Conservation (phyloP, 2,113 vertebrate species). For the Tretioscincus oriximinensis region DNA sequence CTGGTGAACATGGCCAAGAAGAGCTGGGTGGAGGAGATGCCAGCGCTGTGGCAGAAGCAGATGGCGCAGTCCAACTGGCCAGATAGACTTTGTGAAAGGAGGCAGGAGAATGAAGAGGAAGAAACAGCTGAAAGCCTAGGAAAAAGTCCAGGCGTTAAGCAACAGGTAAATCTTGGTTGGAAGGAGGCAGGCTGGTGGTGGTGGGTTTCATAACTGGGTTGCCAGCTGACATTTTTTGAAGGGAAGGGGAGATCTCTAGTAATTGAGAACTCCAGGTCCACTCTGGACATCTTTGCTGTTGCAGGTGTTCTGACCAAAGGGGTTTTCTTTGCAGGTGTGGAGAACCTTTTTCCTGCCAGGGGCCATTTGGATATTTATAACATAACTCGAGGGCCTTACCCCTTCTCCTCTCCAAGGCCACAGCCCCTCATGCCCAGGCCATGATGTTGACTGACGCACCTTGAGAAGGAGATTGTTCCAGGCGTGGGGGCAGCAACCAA, state of each 20-base stretch:
- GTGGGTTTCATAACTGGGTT: background rate
- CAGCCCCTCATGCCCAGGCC: too few species aligned
- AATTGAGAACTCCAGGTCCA: background rate
- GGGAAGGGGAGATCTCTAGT: too few species aligned
- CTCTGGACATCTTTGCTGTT: background rate
- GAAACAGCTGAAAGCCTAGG: background rate
- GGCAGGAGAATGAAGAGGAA: background rate
- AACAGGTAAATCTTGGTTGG: conserved; percentile 11
- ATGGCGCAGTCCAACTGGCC: background rate
- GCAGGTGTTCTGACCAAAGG: background rate
- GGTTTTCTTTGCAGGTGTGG: too few species aligned
- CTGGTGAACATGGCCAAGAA: background rate
- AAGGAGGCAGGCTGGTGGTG: background rate
- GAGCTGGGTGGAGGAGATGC: background rate
- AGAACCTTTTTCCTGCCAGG: too few species aligned
- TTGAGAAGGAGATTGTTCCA: too few species aligned
- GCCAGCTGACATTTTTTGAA: background rate
- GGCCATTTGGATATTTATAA: too few species aligned
- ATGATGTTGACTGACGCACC: too few species aligned
- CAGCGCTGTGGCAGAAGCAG: background rate
- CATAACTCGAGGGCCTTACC: too few species aligned
- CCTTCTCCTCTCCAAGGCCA: too few species aligned
- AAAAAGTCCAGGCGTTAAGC: background rate
- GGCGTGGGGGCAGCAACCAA: too few species aligned
- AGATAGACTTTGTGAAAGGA: background rate